Evolutionary conservation across 2,888 invertebrate genomes (phyloP).

Genomic region (Helobdella robusta): DNA sequence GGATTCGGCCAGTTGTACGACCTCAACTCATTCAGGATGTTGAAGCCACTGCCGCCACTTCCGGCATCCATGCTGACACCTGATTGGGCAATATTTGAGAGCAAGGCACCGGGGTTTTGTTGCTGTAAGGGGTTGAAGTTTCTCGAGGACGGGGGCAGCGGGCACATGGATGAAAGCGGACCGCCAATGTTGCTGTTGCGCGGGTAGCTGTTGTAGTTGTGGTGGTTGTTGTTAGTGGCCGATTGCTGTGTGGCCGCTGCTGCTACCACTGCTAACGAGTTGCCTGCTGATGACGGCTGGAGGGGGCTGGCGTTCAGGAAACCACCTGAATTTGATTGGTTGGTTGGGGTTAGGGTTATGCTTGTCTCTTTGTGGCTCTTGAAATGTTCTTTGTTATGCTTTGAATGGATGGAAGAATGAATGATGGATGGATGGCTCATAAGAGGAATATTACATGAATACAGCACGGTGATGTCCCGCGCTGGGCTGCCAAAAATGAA

Average conservation of each 20-base stretch:
- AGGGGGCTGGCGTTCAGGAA: not conserved
- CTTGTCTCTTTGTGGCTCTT: not conserved
- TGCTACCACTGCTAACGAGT: not conserved
- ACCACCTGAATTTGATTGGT: not conserved
- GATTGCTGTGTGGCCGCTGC: slow-evolving; percentile 1
- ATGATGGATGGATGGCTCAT: too few relatives aligned
- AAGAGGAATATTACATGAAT: too few relatives aligned
- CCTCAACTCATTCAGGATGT: slow-evolving; percentile 12
- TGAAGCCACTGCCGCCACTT: not conserved
- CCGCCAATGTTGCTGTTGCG: slow-evolving; percentile 9
- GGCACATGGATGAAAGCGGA: not conserved
- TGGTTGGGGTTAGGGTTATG: too few relatives aligned
- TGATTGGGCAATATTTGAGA: too few relatives aligned
- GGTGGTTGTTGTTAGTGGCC: slow-evolving; percentile 1
- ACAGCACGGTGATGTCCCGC: too few relatives aligned
- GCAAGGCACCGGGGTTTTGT: slow-evolving; percentile 5
- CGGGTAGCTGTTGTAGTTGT: not conserved
- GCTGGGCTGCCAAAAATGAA: too few relatives aligned
- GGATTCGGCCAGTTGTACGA: not conserved
- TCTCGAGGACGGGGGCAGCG: not conserved
- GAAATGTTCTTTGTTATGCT: too few relatives aligned
- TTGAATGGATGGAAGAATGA: too few relatives aligned
- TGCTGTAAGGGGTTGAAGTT: not conserved
- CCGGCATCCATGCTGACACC: too few relatives aligned
- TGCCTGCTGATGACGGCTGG: too few relatives aligned